Evolutionary conservation across 2,888 invertebrate genomes (phyloP), one percentile per base, ranked within the genome.

Genomic region (Cryptocephalus moraei): DNA sequence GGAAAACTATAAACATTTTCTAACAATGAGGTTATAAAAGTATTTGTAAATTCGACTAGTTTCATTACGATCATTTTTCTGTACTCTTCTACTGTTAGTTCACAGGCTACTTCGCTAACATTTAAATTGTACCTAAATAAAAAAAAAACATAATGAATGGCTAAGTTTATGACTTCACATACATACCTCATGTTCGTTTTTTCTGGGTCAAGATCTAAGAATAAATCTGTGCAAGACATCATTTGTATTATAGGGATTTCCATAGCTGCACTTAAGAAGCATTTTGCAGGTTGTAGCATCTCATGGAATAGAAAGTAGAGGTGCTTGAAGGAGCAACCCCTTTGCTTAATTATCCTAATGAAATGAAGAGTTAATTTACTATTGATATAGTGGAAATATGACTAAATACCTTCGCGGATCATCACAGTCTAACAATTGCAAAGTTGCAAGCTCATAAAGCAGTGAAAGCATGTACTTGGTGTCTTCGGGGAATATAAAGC

Each of bases 1-100:
- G 97, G 97, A 70, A 97, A 95, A 64, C 89, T 85, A 56, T 86
- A 82, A 77, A 93, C 86, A 67, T 88, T 88, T 56, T 86, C 86
- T 50, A 83, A 78, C 49, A 96, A 78, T 48, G 89, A 87, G 8
- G 77, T 73, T 43, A 96, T 85, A 67, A 96, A 94, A 59, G 81
- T 77, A 65, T 81, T 84, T 1, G 91, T 82, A 40, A 93, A 77
- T 52, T 82, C 79, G 56, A 84, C 86, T 50, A 96, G 73, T 49
- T 87, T 86, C 53, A 82, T 81, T 13, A 91, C 79, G 0, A 84
- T 83, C 77, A 84, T 86, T 43, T 80, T 79, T 53, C 92, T 80
- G 68, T 94, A 91, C 49, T 85, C 79, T 1, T 81, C 79, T 33
- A 91, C 57, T 53, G 56, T 59, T 44, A 60, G 62, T 39, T 54